phyloP scores from a whole-genome alignment of 1,140 invertebrate species.

The Lineus longissimus region DNA sequence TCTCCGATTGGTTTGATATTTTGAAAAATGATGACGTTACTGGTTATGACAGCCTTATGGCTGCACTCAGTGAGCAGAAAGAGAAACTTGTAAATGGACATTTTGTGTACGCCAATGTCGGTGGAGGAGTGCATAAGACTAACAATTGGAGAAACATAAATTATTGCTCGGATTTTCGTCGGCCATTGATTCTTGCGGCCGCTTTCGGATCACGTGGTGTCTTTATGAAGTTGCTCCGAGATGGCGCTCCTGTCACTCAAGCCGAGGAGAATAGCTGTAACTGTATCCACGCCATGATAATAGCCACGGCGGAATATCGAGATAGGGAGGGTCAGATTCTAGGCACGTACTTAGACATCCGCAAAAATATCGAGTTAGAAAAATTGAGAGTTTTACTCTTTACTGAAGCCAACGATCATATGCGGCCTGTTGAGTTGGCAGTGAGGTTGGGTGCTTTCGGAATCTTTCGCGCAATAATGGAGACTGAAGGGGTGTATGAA shows the following conservation, averaged over 20 bases:
- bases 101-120: too few species aligned
- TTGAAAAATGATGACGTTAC: too few species aligned
- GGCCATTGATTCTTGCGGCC: not conserved
- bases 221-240: not conserved
- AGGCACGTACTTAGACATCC: not conserved
- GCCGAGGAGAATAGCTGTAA: not conserved
- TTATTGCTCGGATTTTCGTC: not conserved
- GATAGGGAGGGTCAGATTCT: not conserved
- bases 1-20: too few species aligned
- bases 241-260: not conserved
- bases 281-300: not conserved
- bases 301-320: not conserved
- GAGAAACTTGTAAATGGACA: too few species aligned
- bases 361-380: not conserved
- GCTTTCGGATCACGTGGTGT: not conserved
- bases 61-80: too few species aligned
- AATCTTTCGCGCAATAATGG: not conserved
- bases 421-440: not conserved
- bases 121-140: too few species aligned
- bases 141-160: not conserved
- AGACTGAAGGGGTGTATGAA: too few species aligned
- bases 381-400: not conserved
- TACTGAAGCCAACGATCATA: not conserved
- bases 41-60: too few species aligned
- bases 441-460: not conserved